Evolutionary conservation across 2,888 invertebrate genomes (phyloP), one percentile per base, ranked within the genome.

Genomic region (Diplazon laetatorius): DNA sequence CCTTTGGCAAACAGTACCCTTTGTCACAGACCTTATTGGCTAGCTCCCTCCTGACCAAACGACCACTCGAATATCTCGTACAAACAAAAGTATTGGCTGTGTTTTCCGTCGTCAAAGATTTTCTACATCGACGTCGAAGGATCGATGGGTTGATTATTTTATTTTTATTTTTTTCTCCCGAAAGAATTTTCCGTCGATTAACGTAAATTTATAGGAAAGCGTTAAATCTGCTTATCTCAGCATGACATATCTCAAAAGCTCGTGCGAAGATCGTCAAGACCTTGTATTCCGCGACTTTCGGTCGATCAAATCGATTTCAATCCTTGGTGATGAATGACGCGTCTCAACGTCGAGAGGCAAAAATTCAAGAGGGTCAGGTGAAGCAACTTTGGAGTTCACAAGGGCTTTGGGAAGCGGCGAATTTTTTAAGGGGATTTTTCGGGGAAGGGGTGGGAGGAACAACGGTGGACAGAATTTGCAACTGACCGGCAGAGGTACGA

Each of bases 381-480:
- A 37, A 10, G 37, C 10, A 70, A 1, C 39, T 48, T 35, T 25
- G 25, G 14, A 50, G 65, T 14, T 50, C 63, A 20, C 42, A 70
- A 9, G 69, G 59, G 39, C 20, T 63, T 57, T 46, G 35, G 14
- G 48, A 16, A 52, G 60, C 22, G 10, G 12, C n/a, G 35, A 20
- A 60, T 75, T 75, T 75, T 75, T 75, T 14, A 16, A 25, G 30
- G 37, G 18, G 39, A 66, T 20, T 20, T 30, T 16, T n/a, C 0
- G 69, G 48, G 22, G 57, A 39, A 14, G 48, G 46, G n/a, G 22
- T 8, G 10, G 48, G n/a, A n/a, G n/a, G n/a, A n/a, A n/a, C n/a
- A n/a, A n/a, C n/a, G n/a, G n/a, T 20, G 42, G 37, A 63, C 22
- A 55, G 71, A 55, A 66, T 77, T 68, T 57, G 35, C 30, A 2